phyloP scores from a whole-genome alignment of 2,113 vertebrate species.

The Motacilla alba region DNA sequence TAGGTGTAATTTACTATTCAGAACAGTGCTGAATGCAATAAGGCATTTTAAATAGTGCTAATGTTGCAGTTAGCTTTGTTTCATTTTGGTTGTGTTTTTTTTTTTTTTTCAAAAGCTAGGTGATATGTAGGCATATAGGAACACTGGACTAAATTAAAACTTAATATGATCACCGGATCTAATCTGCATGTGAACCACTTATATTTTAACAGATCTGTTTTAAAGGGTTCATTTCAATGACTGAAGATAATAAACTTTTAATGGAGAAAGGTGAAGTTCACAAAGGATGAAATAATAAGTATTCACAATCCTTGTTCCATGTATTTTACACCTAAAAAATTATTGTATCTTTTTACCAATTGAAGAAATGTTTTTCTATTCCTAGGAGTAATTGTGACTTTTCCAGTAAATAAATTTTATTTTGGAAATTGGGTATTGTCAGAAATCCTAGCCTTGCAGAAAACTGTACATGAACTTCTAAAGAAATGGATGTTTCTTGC shows the following conservation, averaged over 20 bases:
- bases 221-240: neutral
- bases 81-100: neutral
- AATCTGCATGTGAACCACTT: neutral
- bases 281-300: neutral
- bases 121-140: neutral
- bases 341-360: neutral
- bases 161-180: neutral
- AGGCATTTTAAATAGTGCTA: slow-evolving; percentile 2
- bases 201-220: neutral
- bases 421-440: neutral
- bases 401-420: neutral
- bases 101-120: neutral
- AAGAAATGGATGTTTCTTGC: neutral
- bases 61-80: neutral
- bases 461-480: neutral
- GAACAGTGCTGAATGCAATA: neutral
- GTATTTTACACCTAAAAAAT: neutral
- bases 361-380: neutral
- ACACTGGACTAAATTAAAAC: neutral
- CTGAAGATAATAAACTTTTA: neutral
- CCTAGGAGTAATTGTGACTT: neutral
- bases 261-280: neutral
- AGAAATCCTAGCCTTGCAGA: neutral
- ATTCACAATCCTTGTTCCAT: neutral
- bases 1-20: slow-evolving; percentile 39